Base-by-base conservation (phyloP, 2,113 vertebrate species). In the Fregata magnificens region DNA sequence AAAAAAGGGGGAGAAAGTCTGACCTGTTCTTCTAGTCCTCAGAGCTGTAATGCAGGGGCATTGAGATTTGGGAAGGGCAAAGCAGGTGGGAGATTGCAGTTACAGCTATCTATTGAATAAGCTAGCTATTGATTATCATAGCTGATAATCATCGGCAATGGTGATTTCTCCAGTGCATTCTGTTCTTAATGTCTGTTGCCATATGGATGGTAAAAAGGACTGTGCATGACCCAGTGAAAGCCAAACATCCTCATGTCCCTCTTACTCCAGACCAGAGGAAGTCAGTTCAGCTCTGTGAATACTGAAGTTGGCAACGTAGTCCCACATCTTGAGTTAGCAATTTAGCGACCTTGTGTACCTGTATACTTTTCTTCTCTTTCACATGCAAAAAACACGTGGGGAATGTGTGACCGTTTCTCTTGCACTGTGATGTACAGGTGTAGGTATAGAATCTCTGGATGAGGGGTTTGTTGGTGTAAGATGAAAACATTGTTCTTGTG, bases 311-410 rank as follows among this genome's bases (percentile, higher is more conserved):
- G 7, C 73, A 73, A 70, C 45, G 6, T 20, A 22, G 52, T 49
- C 45, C 67, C 29, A 17, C 24, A 22, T 40, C 19, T 49, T 52
- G 20, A 78, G 44, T n/a, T 28, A 44, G 42, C 52, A 40, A 2
- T 79, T 86, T 2, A 76, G 44, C 2, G 3, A 15, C 50, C 21
- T 79, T 49, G 5, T 62, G 2, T 71, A 11, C 47, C 20, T 84
- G 4, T 50, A 2, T 62, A 40, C 77, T 61, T 66, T 20, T 47
- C 38, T 66, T 6, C 58, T 93, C 36, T 55, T 79, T 38, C 9
- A 10, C 9, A 2, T 81, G 86, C 26, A 70, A 77, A 77, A 59
- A 31, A 4, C 53, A 7, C 0, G 0, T 12, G n/a, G 32, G n/a
- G 44, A 29, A 36, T 38, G 18, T 0, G 0, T 56, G 71, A 67